phyloP scores from a whole-genome alignment of 2,888 invertebrate genomes.

The Ecdyonurus torrentis region DNA sequence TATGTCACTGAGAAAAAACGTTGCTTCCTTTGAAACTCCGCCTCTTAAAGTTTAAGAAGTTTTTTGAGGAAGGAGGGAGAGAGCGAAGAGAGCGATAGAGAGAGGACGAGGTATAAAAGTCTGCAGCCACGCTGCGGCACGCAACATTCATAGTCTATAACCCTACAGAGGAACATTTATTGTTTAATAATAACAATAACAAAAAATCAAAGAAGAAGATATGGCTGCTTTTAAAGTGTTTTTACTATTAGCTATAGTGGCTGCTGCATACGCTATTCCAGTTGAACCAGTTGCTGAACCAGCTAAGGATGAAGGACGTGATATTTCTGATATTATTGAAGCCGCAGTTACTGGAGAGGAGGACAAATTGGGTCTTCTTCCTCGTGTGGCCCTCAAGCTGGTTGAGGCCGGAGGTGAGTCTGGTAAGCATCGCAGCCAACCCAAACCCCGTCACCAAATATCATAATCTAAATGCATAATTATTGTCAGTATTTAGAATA shows the following conservation, averaged over 20 bases:
- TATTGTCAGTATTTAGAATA: not conserved
- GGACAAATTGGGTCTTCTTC: not conserved
- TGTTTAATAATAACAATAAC: too few relatives aligned
- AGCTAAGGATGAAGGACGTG: not conserved
- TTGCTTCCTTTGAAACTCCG: not conserved
- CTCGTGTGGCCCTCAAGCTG: not conserved
- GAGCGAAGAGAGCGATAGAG: not conserved
- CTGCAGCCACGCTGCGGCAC: not conserved
- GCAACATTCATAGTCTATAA: not conserved
- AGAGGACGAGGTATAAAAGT: not conserved
- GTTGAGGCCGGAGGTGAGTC: slow-evolving; percentile 1
- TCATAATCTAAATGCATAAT: not conserved
- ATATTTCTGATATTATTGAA: not conserved
- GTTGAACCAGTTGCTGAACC: not conserved
- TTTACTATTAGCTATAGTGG: not conserved
- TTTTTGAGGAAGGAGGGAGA: too few relatives aligned
- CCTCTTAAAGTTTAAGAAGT: not conserved
- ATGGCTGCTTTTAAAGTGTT: not conserved
- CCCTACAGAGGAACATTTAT: not conserved
- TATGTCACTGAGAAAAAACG: not conserved
- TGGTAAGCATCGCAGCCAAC: not conserved
- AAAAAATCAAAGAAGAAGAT: not conserved
- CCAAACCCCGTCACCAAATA: not conserved
- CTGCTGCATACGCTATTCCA: not conserved
- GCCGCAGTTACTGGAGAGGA: not conserved